phyloP scores from a whole-genome alignment of 2,888 invertebrate species.

The Standfussiana lucernea region DNA sequence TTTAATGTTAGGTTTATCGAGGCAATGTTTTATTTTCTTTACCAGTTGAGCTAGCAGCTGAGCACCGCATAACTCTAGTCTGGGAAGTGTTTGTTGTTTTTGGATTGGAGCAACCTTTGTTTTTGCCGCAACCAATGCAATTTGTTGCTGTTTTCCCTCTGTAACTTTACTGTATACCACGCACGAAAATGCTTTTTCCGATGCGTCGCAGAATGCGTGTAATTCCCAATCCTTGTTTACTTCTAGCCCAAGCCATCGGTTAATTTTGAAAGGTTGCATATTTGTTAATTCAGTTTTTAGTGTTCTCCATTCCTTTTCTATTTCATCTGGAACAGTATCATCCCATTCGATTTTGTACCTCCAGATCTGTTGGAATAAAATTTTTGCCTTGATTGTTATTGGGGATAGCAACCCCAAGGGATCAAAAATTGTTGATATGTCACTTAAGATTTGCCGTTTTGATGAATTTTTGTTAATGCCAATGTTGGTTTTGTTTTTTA shows the following conservation, averaged over 20 bases:
- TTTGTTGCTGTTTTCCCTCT: too few relatives aligned
- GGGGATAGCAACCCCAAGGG: conserved; percentile 9
- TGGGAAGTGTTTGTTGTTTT: too few relatives aligned
- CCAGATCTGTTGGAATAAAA: background rate
- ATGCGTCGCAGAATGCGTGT: too few relatives aligned
- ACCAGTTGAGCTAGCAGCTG: too few relatives aligned
- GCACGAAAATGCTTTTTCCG: too few relatives aligned
- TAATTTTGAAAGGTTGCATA: conserved; percentile 8
- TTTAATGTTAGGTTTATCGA: too few relatives aligned
- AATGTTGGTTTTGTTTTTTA: background rate
- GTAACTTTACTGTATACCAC: too few relatives aligned
- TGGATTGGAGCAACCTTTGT: too few relatives aligned
- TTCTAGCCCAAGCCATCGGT: background rate
- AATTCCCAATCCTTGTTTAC: too few relatives aligned
- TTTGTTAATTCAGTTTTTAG: conserved; percentile 3
- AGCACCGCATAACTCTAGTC: too few relatives aligned
- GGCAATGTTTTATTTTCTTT: too few relatives aligned
- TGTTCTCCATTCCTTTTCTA: conserved; percentile 13
- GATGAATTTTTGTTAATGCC: background rate
- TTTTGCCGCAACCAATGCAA: too few relatives aligned
- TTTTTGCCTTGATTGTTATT: conserved; percentile 11
- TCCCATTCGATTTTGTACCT: conserved; percentile 12
- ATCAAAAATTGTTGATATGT: conserved; percentile 11
- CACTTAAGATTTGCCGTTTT: conserved; percentile 7
- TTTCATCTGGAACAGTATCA: conserved; percentile 10